phyloP scores from a whole-genome alignment of 2,888 invertebrate species.

The Ophion ellenae region DNA sequence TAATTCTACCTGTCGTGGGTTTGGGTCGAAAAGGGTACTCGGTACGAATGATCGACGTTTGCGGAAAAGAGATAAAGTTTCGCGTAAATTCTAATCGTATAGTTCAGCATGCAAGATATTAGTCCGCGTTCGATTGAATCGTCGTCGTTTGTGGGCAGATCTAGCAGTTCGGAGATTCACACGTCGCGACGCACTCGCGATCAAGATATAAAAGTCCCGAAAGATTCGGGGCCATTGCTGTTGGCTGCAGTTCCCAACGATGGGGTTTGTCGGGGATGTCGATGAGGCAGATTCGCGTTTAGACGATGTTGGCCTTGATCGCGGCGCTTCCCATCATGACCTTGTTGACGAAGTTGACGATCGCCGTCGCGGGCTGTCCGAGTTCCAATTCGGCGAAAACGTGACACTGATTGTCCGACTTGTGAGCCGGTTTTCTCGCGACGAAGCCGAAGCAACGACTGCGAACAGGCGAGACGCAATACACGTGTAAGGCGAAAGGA shows the following conservation, averaged over 20 bases:
- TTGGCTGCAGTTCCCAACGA: not conserved
- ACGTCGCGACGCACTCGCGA: constrained; percentile 12
- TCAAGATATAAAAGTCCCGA: not conserved
- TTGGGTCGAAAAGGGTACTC: constrained; percentile 18
- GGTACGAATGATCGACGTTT: constrained; percentile 49
- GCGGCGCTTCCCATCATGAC: constrained; percentile 87
- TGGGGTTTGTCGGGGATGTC: not conserved
- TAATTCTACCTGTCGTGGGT: constrained; percentile 25
- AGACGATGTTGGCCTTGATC: constrained; percentile 85
- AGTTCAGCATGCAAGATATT: constrained; percentile 50
- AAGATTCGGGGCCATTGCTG: not conserved
- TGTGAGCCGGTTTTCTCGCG: constrained; percentile 93
- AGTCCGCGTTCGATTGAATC: not conserved
- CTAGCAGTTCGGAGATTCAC: constrained; percentile 56
- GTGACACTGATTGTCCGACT: constrained; percentile 97
- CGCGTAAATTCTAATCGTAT: constrained; percentile 48
- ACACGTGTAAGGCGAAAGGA: constrained; percentile 29
- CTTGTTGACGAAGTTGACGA: constrained; percentile 95
- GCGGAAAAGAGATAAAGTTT: constrained; percentile 40
- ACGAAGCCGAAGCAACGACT: constrained; percentile 98
- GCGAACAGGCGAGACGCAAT: constrained; percentile 75
- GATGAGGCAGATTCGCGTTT: constrained; percentile 64
- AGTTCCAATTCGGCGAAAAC: constrained; percentile 98
- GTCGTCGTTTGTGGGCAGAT: constrained; percentile 35
- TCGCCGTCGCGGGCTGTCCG: constrained; percentile 96